Evolutionary conservation across 1,140 invertebrate species (phyloP), one percentile per base, ranked within the genome.

Genomic region (Tetramorium simillimum): DNA sequence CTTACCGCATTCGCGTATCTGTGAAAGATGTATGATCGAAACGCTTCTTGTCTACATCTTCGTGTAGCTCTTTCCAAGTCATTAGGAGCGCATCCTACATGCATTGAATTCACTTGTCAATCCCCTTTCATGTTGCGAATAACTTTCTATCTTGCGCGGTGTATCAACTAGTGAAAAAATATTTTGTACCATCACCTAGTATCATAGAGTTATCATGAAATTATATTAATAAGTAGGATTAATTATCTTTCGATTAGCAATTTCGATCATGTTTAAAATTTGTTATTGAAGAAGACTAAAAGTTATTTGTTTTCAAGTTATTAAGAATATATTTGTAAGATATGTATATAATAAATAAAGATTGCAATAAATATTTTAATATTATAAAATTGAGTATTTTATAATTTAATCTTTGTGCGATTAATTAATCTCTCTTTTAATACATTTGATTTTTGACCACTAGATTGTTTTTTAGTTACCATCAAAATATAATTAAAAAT

Each of bases 1-100:
- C 94, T 95, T 93, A 77, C 92, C 85, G 91, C 93, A 93, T 93
- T 95, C 92, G 91, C 92, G 92, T 93, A 88, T 90, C 65, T 78
- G 16, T 40, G 14, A 46, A 21, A 88, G 82, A 92, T 92, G 86
- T 53, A 49, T 46, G 28, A 46, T 46, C 62, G 37, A 84, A 49
- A 89, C 43, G 12, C 72, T 73, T 49, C 21, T 21, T 56, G 21
- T 18, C 14, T 51, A 43, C 12, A 88, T 65, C 40, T 43, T 53
- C 33, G 49, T 81, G 16, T 40, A 46, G 14, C 40, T 51, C 14
- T 28, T 43, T 37, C 12, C 37, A 16, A 80, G 3, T 51, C 28
- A 51, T 24, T 40, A 40, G 16, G 16, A 43, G 16, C 14, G 7
- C 60, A 28, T 76, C 14, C 7, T 60, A 33, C 43, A 21, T n/a